These are phyloP conservation scores for Pocillopora meandrina DNA, from an alignment of 92 coral and sea anemone species.

Conservation along the genomic window DNA sequence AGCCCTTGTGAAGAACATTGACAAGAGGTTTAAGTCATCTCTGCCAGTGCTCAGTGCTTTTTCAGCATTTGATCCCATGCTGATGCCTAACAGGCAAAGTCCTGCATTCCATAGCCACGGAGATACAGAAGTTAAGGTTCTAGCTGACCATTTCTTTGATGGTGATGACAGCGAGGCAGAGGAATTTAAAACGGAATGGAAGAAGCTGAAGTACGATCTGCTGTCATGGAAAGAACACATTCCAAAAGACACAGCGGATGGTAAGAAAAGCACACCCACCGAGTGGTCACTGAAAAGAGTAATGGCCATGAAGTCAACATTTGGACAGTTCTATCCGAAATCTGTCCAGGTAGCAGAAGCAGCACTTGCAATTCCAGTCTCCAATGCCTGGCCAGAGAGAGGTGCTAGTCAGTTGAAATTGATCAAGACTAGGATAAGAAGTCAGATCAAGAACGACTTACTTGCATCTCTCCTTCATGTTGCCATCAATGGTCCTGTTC, in stretches of 20 bases:
- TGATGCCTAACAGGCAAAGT: slow-evolving; percentile 44
- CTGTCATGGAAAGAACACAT: slow-evolving; percentile 33
- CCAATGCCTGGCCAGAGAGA: too few species aligned
- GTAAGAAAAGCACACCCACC: slow-evolving; percentile 42
- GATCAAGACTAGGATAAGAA: too few species aligned
- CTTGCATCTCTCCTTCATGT: too few species aligned
- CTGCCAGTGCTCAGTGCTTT: slow-evolving; percentile 46
- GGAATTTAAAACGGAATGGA: slow-evolving; percentile 33
- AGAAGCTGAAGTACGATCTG: slow-evolving; percentile 43
- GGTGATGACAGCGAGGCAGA: slow-evolving; percentile 36
- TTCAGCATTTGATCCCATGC: slow-evolving; percentile 47
- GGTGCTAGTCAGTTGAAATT: too few species aligned
- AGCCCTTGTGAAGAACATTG: slow-evolving; percentile 49
- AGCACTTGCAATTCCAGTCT: too few species aligned
- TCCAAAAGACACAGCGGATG: slow-evolving; percentile 37
- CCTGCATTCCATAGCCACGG: slow-evolving; percentile 40
- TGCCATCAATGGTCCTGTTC: too few species aligned
- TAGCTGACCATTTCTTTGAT: slow-evolving; percentile 49
- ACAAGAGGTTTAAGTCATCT: slow-evolving; percentile 48
- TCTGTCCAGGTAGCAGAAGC: too few species aligned
- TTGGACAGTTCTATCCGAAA: too few species aligned
- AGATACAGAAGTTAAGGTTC: slow-evolving; percentile 41
- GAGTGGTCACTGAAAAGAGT: slow-evolving; percentile 47
- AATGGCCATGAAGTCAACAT: slow-evolving; percentile 51
- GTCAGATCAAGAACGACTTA: too few species aligned